Percentiles rank a stretch among this genome's conserved stretches.
phyloP scores from a whole-genome alignment of 2,888 invertebrate genomes.

The Alviniconcha strummeri region DNA sequence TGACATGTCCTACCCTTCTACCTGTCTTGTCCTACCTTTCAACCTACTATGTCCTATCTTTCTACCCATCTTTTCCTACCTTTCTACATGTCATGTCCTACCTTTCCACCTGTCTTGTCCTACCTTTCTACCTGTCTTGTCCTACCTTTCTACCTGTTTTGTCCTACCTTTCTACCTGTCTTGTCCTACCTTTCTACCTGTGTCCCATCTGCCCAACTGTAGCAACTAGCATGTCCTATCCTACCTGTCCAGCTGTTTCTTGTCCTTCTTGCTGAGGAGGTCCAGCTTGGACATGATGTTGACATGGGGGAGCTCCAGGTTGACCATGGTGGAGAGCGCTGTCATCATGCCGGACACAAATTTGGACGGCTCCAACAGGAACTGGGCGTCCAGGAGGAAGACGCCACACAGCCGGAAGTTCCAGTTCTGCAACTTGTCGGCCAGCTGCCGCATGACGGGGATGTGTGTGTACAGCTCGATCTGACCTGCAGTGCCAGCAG shows the following conservation, averaged over 20 bases:
- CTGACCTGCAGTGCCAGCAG: conserved; percentile 79
- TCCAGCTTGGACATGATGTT: conserved; percentile 97
- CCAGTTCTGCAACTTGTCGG: conserved; percentile 86
- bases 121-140: too few relatives aligned
- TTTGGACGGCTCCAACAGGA: conserved; percentile 95
- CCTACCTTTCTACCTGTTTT: too few relatives aligned
- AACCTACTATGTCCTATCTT: too few relatives aligned
- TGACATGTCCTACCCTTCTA: too few relatives aligned
- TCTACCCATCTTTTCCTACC: too few relatives aligned
- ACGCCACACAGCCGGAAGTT: conserved; percentile 94
- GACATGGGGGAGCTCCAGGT: conserved; percentile 93
- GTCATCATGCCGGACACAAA: conserved; percentile 97
- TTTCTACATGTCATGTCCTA: too few relatives aligned
- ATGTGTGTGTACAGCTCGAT: conserved; percentile 98
- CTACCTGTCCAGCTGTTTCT: conserved; percentile 85
- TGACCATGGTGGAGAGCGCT: conserved; percentile 96
- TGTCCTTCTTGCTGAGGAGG: conserved; percentile 86
- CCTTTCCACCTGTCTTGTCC: too few relatives aligned
- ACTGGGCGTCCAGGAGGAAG: conserved; percentile 96
- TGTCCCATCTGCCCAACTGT: background rate
- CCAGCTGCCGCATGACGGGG: conserved; percentile 87
- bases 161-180: too few relatives aligned
- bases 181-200: too few relatives aligned
- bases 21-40: too few relatives aligned
- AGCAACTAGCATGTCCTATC: background rate